A percentile compares a stretch with the other conserved stretches of the same genome.
These are phyloP conservation scores for Littorina saxatilis DNA, from an alignment of 1,140 invertebrate species.

Conservation along the genomic window DNA sequence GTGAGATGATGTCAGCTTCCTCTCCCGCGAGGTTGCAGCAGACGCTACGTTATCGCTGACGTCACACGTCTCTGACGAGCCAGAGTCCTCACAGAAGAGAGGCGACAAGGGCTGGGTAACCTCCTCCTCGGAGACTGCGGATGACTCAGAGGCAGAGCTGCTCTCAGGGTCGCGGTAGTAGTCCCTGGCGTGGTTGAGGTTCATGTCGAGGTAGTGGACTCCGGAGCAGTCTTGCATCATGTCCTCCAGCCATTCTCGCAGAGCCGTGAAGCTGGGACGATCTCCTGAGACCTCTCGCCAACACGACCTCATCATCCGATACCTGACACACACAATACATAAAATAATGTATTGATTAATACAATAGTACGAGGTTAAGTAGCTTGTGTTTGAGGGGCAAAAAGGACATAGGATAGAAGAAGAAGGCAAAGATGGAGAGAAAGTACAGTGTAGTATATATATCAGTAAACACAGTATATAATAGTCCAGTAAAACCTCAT, in stretches of 20 bases:
- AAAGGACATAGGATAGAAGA: background rate
- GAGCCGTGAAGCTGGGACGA: slow-evolving; percentile 85
- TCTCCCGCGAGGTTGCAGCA: background rate
- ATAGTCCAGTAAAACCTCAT: no score
- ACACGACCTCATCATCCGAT: slow-evolving; percentile 85
- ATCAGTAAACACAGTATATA: no score
- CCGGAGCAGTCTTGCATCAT: slow-evolving; percentile 72
- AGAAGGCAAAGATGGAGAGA: background rate
- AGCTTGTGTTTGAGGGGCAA: background rate
- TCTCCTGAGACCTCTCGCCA: slow-evolving; percentile 85
- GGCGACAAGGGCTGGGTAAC: no score
- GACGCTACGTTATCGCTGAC: background rate
- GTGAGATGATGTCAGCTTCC: background rate
- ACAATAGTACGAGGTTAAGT: no score
- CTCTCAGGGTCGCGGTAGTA: slow-evolving; percentile 38
- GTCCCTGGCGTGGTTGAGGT: slow-evolving; percentile 34
- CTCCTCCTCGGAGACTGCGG: background rate
- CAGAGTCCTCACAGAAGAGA: background rate
- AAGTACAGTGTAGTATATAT: no score
- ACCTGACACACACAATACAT: slow-evolving; percentile 76
- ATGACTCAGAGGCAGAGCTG: background rate
- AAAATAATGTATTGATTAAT: background rate
- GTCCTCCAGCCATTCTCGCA: slow-evolving; percentile 79
- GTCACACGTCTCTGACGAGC: background rate
- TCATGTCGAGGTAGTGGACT: slow-evolving; percentile 43